These are phyloP conservation scores for Coelopa frigida DNA, from an alignment of 1,140 invertebrate species.

Conservation along the genomic window DNA sequence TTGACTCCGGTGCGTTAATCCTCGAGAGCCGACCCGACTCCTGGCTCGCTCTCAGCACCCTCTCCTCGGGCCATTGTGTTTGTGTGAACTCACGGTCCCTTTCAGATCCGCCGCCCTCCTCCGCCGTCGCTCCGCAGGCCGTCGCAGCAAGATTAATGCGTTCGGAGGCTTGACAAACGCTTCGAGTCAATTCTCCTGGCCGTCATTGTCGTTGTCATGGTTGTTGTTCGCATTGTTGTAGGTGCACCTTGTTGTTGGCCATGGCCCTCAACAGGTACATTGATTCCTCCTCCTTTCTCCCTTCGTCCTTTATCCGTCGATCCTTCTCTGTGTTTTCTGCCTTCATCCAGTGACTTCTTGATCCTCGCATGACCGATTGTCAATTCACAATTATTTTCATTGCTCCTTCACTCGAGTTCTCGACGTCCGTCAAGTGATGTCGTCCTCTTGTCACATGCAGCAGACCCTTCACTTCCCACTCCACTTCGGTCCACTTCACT, in stretches of 20 bases:
- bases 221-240: background rate
- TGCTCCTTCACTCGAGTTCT: conserved; percentile 7
- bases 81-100: conserved; percentile 4
- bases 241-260: conserved; percentile 5
- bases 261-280: no score
- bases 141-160: conserved; percentile 7
- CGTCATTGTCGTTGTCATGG: background rate
- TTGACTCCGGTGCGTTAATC: background rate
- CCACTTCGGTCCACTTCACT: no score
- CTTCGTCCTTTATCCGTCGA: no score
- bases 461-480: no score
- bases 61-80: no score
- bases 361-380: conserved; percentile 5
- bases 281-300: no score
- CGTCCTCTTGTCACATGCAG: conserved; percentile 10
- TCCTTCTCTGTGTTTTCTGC: conserved; percentile 1
- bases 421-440: conserved; percentile 13
- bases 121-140: background rate
- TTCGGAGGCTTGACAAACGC: conserved; percentile 6
- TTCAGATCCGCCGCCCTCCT: conserved; percentile 9
- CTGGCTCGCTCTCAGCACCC: no score
- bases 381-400: conserved; percentile 9
- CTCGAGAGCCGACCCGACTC: no score
- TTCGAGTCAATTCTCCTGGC: no score
- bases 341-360: conserved; percentile 1